Evolutionary conservation across 2,113 vertebrate species (phyloP).

Genomic region (Mustelus asterias): DNA sequence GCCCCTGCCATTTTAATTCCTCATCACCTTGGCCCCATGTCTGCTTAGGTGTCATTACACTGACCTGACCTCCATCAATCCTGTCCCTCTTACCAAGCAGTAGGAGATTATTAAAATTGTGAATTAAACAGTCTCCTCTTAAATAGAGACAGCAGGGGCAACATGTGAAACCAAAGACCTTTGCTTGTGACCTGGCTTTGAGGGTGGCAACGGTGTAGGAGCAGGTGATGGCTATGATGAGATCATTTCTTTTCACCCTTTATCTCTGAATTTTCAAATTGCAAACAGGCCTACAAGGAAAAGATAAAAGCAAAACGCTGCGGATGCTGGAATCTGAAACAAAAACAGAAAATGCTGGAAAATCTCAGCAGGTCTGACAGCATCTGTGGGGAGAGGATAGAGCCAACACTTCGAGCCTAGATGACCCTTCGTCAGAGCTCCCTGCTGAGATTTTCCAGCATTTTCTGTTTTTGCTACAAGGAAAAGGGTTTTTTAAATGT

Average conservation of each 20-base stretch:
- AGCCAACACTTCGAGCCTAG: no score
- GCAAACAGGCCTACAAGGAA: neutral
- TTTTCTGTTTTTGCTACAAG: neutral
- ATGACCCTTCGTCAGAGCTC: no score
- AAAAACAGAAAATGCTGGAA: no score
- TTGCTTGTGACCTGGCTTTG: neutral
- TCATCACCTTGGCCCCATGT: neutral
- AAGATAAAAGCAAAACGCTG: neutral
- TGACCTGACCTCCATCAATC: neutral
- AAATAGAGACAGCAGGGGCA: constrained; percentile 12
- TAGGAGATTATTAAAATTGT: constrained; percentile 21
- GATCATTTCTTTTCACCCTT: neutral
- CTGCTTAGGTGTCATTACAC: constrained; percentile 3
- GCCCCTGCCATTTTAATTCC: neutral
- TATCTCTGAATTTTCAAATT: neutral
- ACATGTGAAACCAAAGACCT: neutral
- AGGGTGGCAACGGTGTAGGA: neutral
- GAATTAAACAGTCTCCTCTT: constrained; percentile 6
- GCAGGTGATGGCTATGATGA: neutral
- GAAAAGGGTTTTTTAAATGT: neutral
- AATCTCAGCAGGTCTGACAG: no score
- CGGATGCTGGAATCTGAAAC: no score
- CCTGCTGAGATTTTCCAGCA: no score
- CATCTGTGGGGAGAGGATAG: no score
- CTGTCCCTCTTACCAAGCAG: neutral